Conservation (phyloP, 2,113 vertebrate genomes). For the Lasiurus borealis region DNA sequence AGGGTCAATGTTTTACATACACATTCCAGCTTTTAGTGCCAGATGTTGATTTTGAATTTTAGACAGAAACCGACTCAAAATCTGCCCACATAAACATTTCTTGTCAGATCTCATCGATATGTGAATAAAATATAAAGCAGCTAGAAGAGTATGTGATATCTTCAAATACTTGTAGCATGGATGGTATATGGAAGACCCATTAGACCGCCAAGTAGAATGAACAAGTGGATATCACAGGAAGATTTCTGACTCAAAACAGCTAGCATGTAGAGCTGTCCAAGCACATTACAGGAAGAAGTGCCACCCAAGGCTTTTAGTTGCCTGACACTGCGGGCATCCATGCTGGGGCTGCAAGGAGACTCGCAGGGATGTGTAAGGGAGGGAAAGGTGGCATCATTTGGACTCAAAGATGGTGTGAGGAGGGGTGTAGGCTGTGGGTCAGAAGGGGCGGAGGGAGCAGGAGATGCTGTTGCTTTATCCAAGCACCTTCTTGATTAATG, state of each 20-base stretch:
- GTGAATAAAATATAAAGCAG: not conserved
- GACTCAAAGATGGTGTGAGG: not conserved
- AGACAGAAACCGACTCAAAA: not conserved
- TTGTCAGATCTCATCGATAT: not conserved
- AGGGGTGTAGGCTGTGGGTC: not conserved
- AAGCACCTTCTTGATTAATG: not conserved
- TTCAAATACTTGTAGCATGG: not conserved
- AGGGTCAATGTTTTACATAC: not conserved
- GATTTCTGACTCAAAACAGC: not conserved
- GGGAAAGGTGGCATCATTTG: not conserved
- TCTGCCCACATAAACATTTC: not conserved
- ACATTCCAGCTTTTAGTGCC: not conserved
- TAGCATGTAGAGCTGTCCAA: not conserved
- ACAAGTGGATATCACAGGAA: not conserved
- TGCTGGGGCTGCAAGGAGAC: not conserved
- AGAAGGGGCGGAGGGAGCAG: not conserved
- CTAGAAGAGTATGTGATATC: not conserved
- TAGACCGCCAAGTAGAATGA: not conserved
- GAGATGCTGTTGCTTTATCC: not conserved
- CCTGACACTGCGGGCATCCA: not conserved
- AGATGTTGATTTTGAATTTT: constrained; percentile 26
- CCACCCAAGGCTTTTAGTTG: not conserved
- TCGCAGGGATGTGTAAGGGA: too few species aligned
- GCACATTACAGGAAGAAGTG: not conserved
- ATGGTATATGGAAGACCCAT: not conserved